Base-by-base conservation (phyloP, 2,888 invertebrate genomes). In the Mechanitis mazaeus region DNA sequence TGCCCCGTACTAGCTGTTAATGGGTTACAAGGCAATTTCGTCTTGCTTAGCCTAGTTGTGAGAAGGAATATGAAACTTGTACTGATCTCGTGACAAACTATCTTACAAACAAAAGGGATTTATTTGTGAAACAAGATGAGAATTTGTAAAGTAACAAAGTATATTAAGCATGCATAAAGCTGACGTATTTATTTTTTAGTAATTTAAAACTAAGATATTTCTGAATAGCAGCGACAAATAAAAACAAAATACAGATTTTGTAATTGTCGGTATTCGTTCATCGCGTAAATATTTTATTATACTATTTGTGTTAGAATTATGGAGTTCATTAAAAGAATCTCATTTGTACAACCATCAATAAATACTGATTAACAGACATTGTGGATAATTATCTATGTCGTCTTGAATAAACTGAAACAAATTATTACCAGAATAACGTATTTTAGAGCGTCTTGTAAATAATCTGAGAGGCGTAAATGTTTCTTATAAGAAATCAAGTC, bases 361-460 rank as follows among this genome's bases (percentile, higher is more conserved):
- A 60, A 61, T 59, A 58, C 33, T 58, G 47, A 50, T 60, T 65
- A 60, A 65, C 62, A 63, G 42, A 63, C 54, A 63, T 54, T 58
- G 58, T 55, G 47, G 46, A 60, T 65, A 65, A 63, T 65, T 57
- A 64, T 65, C 60, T 63, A 46, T 31, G 50, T 55, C 60, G 53
- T 60, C 57, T 59, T 61, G 57, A 57, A 55, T 60, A 64, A 64
- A 64, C 47, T 58, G 56, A 64, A 60, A 61, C 63, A 60, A 66
- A 63, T 62, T 70, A 72, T 69, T 69, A 70, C 70, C 69, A 60
- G 64, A 68, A 69, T 68, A 69, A 74, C 68, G 69, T 71, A 71
- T 74, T 77, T 75, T 75, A 76, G 72, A 72, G 69, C 68, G 63
- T 64, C 67, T 70, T 73, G 75, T 77, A 75, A 77, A 76, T 75